Percentiles rank a stretch among this genome's conserved stretches.
These are phyloP conservation scores for Seriola quinqueradiata DNA, from an alignment of 2,113 vertebrate species.

Conservation along the genomic window DNA sequence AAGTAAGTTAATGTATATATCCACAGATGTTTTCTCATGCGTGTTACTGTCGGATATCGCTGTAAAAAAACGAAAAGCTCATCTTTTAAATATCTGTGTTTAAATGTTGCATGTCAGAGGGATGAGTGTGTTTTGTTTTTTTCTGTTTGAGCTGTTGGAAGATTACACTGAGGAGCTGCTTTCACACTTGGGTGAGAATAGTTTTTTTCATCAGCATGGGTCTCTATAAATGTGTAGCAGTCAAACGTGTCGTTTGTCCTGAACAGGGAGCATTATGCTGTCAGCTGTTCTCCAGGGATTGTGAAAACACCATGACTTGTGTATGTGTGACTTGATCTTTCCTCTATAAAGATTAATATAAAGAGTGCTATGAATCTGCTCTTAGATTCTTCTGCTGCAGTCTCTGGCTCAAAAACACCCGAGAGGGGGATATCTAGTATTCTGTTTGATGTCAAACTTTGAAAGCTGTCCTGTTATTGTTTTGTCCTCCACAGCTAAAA, in stretches of 20 bases:
- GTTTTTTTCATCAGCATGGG: conserved; percentile 73
- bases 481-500: conserved; percentile 25
- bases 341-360: conserved; percentile 71
- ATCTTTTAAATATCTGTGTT: conserved; percentile 73
- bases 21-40: conserved; percentile 77
- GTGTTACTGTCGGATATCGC: conserved; percentile 68
- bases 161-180: conserved; percentile 30
- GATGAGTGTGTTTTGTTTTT: conserved; percentile 54
- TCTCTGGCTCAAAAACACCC: conserved; percentile 14
- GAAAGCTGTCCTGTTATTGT: conserved; percentile 8
- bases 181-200: conserved; percentile 27
- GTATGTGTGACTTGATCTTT: conserved; percentile 65
- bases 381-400: conserved; percentile 13
- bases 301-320: conserved; percentile 61
- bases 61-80: conserved; percentile 66
- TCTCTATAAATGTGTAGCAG: conserved; percentile 69
- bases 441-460: conserved; percentile 39
- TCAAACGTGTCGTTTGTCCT: conserved; percentile 57
- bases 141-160: conserved; percentile 20
- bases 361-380: conserved; percentile 47
- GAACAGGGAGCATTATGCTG: conserved; percentile 12
- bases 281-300: conserved; percentile 36
- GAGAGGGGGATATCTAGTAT: conserved; percentile 8
- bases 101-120: conserved; percentile 79
- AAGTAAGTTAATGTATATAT: conserved; percentile 83